Conservation (phyloP, 2,113 vertebrate species). For the Lophius piscatorius region DNA sequence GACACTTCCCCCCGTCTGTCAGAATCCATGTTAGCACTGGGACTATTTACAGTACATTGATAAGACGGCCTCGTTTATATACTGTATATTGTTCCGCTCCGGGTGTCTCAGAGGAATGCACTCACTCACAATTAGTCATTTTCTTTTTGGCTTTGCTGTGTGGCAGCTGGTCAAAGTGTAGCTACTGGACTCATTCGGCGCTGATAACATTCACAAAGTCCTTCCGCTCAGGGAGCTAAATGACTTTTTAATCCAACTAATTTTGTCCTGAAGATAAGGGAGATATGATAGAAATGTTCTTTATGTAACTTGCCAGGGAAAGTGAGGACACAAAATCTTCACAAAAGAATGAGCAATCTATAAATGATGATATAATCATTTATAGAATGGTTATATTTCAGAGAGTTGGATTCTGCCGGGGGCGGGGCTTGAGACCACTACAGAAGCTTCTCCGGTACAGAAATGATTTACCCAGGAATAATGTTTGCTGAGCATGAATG, state of each 20-base stretch:
- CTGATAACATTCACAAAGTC: conserved; percentile 56
- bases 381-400: conserved; percentile 14
- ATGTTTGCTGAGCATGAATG: conserved; percentile 23
- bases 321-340: conserved; percentile 12
- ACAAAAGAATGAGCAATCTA: conserved; percentile 13
- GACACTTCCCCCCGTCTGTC: conserved; percentile 24
- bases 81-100: conserved; percentile 11
- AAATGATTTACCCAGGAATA: conserved; percentile 16
- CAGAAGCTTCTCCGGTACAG: too few relatives aligned
- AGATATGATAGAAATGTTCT: conserved; percentile 14
- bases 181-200: conserved; percentile 31
- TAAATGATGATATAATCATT: too few relatives aligned
- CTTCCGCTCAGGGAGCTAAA: conserved; percentile 36
- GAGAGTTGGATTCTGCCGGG: conserved; percentile 10
- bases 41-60: conserved; percentile 20
- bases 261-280: conserved; percentile 39
- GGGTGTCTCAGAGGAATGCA: conserved; percentile 15
- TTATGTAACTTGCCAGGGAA: conserved; percentile 18
- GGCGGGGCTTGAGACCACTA: conserved; percentile 4
- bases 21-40: conserved; percentile 37
- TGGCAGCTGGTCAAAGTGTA: conserved; percentile 29
- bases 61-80: conserved; percentile 23
- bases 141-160: conserved; percentile 13
- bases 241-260: conserved; percentile 35
- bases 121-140: conserved; percentile 20